Evolutionary conservation across 2,888 invertebrate genomes (phyloP).

Genomic region (Eupithecia tripunctaria): DNA sequence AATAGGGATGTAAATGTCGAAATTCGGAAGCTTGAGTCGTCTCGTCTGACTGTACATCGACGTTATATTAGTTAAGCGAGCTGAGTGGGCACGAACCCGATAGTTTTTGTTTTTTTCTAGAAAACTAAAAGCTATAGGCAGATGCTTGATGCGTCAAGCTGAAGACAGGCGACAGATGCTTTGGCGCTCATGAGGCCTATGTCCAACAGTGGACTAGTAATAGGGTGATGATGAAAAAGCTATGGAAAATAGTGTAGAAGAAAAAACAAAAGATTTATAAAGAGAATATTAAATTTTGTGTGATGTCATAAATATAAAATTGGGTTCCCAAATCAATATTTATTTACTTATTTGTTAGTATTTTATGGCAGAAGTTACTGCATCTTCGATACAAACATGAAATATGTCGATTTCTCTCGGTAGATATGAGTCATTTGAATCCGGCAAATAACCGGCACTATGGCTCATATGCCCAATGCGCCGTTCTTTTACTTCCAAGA

Average conservation of each 20-base stretch:
- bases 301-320: not conserved
- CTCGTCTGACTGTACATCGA: no score
- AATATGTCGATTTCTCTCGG: not conserved
- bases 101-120: not conserved
- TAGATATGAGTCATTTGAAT: not conserved
- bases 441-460: not conserved
- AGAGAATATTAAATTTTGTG: not conserved
- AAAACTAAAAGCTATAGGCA: not conserved
- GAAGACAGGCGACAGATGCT: no score
- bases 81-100: no score
- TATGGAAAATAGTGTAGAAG: not conserved
- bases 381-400: not conserved
- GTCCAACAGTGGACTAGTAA: no score
- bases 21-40: not conserved
- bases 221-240: no score
- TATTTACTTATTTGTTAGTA: not conserved
- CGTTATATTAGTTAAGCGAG: no score
- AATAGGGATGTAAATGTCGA: slow-evolving; percentile 23
- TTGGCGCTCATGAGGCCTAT: no score
- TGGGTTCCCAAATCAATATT: not conserved
- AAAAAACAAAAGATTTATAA: not conserved
- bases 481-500: slow-evolving; percentile 61
- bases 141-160: no score
- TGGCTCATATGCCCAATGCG: slow-evolving; percentile 19
- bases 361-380: not conserved